phyloP scores from a whole-genome alignment of 2,797 vertebrate genomes.

The Poecilia picta region DNA sequence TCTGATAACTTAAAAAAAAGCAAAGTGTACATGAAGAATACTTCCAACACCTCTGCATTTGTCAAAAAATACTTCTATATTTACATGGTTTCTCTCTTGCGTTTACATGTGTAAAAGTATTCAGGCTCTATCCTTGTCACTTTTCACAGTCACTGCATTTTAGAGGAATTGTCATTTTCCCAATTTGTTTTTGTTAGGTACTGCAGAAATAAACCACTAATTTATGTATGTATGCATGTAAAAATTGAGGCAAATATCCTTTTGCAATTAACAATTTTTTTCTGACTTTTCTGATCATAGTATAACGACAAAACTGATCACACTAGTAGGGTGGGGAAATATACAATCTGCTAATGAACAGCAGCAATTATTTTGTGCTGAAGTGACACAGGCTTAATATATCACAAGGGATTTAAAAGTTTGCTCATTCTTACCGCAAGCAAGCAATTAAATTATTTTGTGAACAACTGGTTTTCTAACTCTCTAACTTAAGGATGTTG shows the following conservation, averaged over 20 bases:
- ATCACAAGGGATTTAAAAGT: not conserved
- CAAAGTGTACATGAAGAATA: not conserved
- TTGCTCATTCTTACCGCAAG: not conserved
- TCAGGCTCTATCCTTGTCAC: not conserved
- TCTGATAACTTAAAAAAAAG: not conserved
- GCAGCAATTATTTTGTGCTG: not conserved
- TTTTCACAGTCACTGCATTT: not conserved
- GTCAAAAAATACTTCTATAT: not conserved
- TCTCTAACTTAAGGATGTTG: not conserved
- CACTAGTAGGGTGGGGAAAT: not conserved
- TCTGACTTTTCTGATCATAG: not conserved
- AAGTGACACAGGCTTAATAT: not conserved
- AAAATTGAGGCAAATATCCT: not conserved
- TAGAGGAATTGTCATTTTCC: not conserved
- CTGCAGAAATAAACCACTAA: not conserved
- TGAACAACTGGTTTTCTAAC: not conserved
- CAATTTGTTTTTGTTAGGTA: not conserved
- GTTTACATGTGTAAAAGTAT: not conserved
- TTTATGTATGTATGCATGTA: not conserved
- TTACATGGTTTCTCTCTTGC: not conserved
- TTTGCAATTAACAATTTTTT: too few species aligned
- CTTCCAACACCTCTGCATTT: not conserved
- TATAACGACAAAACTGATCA: not conserved
- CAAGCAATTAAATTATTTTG: not conserved
- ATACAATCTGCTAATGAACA: not conserved